Conservation (phyloP, 64 coral and sea anemone species). For the Porites australiensis region DNA sequence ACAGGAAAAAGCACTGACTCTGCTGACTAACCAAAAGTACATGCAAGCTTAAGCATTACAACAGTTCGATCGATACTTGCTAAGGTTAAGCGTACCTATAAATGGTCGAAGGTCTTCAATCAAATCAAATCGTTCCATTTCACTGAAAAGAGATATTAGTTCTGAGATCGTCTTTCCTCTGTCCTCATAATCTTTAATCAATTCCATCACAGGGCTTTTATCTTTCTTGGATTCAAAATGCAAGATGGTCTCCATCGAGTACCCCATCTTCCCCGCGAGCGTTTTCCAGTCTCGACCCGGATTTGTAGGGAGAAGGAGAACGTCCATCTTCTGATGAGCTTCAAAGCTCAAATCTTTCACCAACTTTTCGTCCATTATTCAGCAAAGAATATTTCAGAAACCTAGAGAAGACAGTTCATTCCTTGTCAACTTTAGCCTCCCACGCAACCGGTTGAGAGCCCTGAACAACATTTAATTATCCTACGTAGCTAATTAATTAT, state of each 20-base stretch:
- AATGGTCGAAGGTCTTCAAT: constrained; percentile 57
- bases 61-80: too few relatives aligned
- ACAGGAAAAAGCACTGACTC: too few relatives aligned
- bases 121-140: constrained; percentile 73
- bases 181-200: constrained; percentile 52
- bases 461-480: too few relatives aligned
- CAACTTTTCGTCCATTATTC: constrained; percentile 45
- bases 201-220: constrained; percentile 23
- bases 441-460: too few relatives aligned
- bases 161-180: constrained; percentile 48
- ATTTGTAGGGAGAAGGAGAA: constrained; percentile 42
- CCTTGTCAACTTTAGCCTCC: too few relatives aligned
- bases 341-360: constrained; percentile 74
- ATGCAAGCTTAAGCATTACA: too few relatives aligned
- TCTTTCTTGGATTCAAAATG: constrained; percentile 44
- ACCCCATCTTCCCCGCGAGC: constrained; percentile 72
- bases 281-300: constrained; percentile 66
- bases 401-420: too few relatives aligned
- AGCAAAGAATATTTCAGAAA: too few relatives aligned
- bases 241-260: constrained; percentile 36
- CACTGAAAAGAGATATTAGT: constrained; percentile 50
- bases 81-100: constrained; percentile 69
- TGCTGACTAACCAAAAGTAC: too few relatives aligned
- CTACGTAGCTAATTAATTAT: too few relatives aligned
- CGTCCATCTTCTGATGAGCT: constrained; percentile 49